Conservation (phyloP, 2,888 invertebrate genomes). For the Pseudococcus longispinus region DNA sequence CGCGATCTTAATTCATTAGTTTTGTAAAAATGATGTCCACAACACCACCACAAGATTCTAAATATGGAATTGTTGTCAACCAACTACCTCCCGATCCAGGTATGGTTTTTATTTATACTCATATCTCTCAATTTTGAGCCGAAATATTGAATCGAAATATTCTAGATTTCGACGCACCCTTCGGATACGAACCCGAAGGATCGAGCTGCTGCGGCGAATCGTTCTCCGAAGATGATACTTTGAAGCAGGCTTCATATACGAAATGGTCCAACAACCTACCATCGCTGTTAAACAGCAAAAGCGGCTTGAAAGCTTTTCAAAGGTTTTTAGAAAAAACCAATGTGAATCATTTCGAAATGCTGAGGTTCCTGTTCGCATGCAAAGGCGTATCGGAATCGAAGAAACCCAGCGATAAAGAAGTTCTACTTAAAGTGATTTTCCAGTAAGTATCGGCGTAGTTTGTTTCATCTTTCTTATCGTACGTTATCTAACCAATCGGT, state of each 20-base stretch:
- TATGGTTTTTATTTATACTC: not conserved
- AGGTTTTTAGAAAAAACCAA: not conserved
- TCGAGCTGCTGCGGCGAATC: not conserved
- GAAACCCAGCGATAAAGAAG: not conserved
- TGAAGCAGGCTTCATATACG: not conserved
- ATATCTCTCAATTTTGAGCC: not conserved
- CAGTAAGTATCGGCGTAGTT: not conserved
- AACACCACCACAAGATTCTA: not conserved
- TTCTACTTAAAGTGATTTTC: not conserved
- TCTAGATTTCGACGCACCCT: not conserved
- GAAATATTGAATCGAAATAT: not conserved
- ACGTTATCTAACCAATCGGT: not conserved
- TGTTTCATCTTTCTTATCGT: not conserved
- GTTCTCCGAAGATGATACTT: not conserved
- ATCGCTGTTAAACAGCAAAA: slow-evolving; percentile 30
- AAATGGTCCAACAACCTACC: not conserved
- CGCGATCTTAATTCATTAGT: not conserved
- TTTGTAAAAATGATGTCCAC: not conserved
- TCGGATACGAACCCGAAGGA: slow-evolving; percentile 10
- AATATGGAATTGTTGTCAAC: not conserved
- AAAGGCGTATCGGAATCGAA: not conserved
- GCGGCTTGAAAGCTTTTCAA: not conserved
- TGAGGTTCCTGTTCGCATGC: not conserved
- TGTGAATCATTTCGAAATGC: not conserved
- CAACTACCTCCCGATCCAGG: not conserved